phyloP scores from a whole-genome alignment of 2,888 invertebrate genomes.

The Polymixis flavicincta region DNA sequence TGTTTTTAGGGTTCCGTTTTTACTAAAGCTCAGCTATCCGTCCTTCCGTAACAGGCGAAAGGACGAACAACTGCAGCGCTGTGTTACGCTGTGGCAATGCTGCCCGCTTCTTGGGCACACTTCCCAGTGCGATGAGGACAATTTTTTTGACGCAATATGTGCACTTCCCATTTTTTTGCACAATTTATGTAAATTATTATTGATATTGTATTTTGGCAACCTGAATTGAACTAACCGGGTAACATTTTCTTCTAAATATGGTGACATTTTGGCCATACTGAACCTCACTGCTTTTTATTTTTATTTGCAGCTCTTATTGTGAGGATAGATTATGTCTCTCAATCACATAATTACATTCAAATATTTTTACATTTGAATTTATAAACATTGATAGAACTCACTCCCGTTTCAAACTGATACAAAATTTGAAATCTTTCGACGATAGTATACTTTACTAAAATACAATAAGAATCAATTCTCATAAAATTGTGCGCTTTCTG shows the following conservation, averaged over 20 bases:
- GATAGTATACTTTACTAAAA: conserved; percentile 11
- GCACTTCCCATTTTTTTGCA: neutral
- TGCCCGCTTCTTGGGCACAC: neutral
- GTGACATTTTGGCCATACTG: neutral
- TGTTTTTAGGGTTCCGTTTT: neutral
- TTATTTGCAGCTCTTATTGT: neutral
- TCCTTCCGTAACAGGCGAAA: neutral
- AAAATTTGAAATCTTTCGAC: conserved; percentile 14
- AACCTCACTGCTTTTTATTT: neutral
- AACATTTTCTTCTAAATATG: too few relatives aligned
- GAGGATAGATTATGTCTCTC: neutral
- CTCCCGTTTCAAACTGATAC: conserved; percentile 35
- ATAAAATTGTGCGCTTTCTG: neutral
- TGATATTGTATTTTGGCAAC: neutral
- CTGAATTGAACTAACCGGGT: neutral
- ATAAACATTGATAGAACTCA: neutral
- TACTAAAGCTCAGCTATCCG: neutral
- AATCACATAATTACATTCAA: neutral
- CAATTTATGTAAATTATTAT: neutral
- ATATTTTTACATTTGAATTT: neutral
- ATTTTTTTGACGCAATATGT: neutral
- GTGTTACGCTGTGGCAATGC: neutral
- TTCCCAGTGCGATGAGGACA: neutral
- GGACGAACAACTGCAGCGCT: neutral
- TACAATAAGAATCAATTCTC: conserved; percentile 1